A percentile compares a stretch with the other conserved stretches of the same genome.
phyloP scores from a whole-genome alignment of 2,113 vertebrate species.

The Corvus cornix region DNA sequence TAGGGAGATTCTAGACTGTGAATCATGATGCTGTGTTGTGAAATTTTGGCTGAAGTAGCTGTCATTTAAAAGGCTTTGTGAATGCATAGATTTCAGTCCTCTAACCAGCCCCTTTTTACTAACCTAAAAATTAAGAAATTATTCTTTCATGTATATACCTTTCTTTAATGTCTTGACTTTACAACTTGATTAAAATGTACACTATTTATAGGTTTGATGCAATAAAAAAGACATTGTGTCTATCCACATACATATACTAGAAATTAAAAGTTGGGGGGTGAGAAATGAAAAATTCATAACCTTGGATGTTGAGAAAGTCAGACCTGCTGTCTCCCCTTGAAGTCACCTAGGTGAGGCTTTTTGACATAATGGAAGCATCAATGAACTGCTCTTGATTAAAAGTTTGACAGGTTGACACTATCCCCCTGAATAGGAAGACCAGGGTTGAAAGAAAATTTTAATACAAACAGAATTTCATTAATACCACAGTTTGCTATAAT shows the following conservation, averaged over 20 bases:
- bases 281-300: conserved; percentile 49
- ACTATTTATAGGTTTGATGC: not conserved
- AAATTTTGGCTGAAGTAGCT: not conserved
- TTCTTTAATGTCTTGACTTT: not conserved
- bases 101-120: not conserved
- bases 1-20: not conserved
- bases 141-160: not conserved
- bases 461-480: conserved; percentile 76
- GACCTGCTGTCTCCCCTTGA: conserved; percentile 54
- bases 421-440: conserved; percentile 37
- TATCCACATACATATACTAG: not conserved
- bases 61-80: not conserved
- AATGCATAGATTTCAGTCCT: not conserved
- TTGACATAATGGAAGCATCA: conserved; percentile 66
- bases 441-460: conserved; percentile 65
- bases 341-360: conserved; percentile 54
- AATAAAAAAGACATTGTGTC: not conserved
- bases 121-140: not conserved
- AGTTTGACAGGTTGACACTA: conserved; percentile 70
- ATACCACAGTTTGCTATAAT: conserved; percentile 58
- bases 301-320: conserved; percentile 35
- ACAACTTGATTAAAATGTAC: not conserved
- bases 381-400: conserved; percentile 57
- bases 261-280: conserved; percentile 9
- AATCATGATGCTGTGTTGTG: not conserved